Conservation (phyloP, 2,113 vertebrate species). For the Trochalopteron elliotii region DNA sequence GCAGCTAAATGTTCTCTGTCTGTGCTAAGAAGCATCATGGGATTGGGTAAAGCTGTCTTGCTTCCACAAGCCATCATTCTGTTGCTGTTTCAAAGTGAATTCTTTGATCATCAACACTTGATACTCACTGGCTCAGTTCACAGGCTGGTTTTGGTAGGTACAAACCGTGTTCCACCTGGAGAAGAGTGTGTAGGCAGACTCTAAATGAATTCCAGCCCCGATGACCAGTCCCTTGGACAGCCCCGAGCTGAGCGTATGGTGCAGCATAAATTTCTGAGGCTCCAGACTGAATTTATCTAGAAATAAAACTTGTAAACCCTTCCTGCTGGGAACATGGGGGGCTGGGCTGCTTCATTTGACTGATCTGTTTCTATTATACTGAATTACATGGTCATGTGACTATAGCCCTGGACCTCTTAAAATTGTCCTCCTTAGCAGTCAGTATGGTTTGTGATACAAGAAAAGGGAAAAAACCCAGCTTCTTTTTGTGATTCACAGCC, state of each 20-base stretch:
- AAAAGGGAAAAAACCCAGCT: background rate
- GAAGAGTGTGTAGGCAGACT: background rate
- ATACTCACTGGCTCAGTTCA: background rate
- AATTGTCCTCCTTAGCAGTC: background rate
- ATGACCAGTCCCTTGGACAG: accelerated
- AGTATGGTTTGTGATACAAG: background rate
- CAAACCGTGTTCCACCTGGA: background rate
- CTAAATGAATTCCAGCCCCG: background rate
- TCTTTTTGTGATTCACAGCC: background rate
- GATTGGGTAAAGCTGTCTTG: background rate
- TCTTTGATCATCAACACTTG: background rate
- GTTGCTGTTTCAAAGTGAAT: background rate
- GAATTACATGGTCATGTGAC: background rate
- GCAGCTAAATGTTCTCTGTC: background rate
- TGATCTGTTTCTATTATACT: background rate
- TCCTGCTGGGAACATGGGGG: background rate
- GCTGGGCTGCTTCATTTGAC: background rate
- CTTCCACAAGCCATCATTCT: background rate
- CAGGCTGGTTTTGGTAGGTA: background rate
- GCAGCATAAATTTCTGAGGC: background rate
- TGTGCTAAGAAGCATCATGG: background rate
- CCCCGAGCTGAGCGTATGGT: accelerated
- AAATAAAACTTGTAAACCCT: background rate
- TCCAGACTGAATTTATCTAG: background rate
- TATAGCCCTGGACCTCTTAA: background rate